Evolutionary conservation across 2,113 vertebrate species (phyloP), one percentile per base, ranked within the genome.

Genomic region (Lepidothrix coronata): DNA sequence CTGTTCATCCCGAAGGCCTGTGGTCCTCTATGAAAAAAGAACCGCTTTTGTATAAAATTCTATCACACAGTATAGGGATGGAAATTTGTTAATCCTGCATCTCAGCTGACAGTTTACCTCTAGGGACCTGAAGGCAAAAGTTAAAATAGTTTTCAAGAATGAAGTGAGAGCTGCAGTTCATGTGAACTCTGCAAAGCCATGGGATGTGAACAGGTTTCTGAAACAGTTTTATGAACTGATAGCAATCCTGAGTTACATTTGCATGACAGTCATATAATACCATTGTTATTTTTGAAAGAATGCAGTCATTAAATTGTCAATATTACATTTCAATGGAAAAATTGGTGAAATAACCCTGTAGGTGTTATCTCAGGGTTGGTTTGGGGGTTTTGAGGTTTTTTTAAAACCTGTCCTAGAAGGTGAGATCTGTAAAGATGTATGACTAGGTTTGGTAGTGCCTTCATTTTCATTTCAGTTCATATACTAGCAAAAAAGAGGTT

Each of bases 161-260:
- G 54, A 89, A 94, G 59, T 21, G 67, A 90, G 94, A 94, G 75
- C 77, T 96, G 84, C 78, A 93, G 78, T 89, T 97, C 74, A 52
- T 94, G 95, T 96, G 96, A 96, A 94, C 51, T 76, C 88, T 95
- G 88, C 93, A 95, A 97, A 84, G 96, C 85, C 93, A 83, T 8
- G 82, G 91, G 72, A 95, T 96, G 61, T 84, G 94, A 97, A 78
- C 72, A 58, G 91, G 48, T 91, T 96, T 96, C 91, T 85, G 94
- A 95, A 97, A 86, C 89, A 89, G 81, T 95, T 93, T 78, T 37
- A 89, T 93, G 87, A 94, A 71, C 75, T 75, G 52, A 83, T 27
- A 46, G 79, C 83, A 90, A 91, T 66, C 74, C 65, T 49, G 83
- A 80, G 79, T 95, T 90, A 75, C 86, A 88, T 91, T 94, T 95